Percentiles rank a stretch among this genome's conserved stretches.
Evolutionary conservation across 2,113 vertebrate species (phyloP).

Genomic region (Acanthisitta chloris): DNA sequence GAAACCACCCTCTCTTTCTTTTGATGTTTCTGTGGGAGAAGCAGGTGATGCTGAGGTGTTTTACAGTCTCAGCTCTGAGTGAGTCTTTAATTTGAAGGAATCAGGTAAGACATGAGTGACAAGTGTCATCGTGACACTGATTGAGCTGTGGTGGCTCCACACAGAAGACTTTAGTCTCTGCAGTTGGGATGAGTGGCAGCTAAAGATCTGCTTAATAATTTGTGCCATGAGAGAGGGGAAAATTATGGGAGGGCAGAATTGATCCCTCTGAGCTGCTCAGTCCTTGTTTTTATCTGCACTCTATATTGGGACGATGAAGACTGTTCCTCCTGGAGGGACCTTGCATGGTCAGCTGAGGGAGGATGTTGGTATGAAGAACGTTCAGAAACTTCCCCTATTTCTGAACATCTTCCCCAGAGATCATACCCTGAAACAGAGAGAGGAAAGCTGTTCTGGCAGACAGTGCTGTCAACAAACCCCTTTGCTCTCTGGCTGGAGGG

Average conservation of each 20-base stretch:
- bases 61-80: background rate
- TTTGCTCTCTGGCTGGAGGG: background rate
- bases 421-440: background rate
- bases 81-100: background rate
- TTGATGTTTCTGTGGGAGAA: background rate
- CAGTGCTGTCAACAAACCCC: background rate
- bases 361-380: background rate
- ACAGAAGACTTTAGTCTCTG: constrained; percentile 11
- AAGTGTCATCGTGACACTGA: background rate
- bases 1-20: background rate
- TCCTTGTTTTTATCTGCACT: background rate
- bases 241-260: background rate
- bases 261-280: background rate
- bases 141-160: constrained; percentile 43
- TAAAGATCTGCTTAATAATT: constrained; percentile 18
- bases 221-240: background rate
- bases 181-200: constrained; percentile 6
- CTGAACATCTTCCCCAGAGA: background rate
- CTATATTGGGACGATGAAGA: accelerated
- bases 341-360: background rate
- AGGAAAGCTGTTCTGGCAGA: background rate
- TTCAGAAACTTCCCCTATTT: background rate
- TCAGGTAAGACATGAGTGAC: background rate
- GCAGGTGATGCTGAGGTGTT: background rate
- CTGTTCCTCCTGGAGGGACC: background rate